A percentile compares a stretch with the other conserved stretches of the same genome.
phyloP scores from a whole-genome alignment of 2,888 invertebrate species.

The Erebia palarica region DNA sequence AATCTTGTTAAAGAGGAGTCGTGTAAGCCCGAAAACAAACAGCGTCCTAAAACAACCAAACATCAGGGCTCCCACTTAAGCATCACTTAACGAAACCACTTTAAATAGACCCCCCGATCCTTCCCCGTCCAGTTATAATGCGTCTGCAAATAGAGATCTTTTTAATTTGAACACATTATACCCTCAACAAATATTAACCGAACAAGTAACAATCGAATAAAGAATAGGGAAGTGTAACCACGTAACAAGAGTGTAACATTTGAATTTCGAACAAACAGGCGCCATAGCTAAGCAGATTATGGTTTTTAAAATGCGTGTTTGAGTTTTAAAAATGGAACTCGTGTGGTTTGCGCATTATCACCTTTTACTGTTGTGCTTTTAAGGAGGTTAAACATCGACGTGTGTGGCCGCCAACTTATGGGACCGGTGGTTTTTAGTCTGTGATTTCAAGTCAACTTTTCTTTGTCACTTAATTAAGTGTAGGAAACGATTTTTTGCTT shows the following conservation, averaged over 20 bases:
- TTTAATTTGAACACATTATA: slow-evolving; percentile 61
- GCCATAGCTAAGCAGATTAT: slow-evolving; percentile 72
- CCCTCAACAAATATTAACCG: slow-evolving; percentile 64
- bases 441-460: slow-evolving; percentile 47
- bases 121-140: slow-evolving; percentile 44
- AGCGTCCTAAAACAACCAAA: slow-evolving; percentile 77
- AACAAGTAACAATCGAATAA: slow-evolving; percentile 69
- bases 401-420: slow-evolving; percentile 66
- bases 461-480: slow-evolving; percentile 39
- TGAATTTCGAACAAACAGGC: slow-evolving; percentile 65
- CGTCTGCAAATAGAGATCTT: slow-evolving; percentile 49
- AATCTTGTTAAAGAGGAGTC: slow-evolving; percentile 70
- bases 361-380: slow-evolving; percentile 77
- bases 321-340: slow-evolving; percentile 70
- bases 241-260: slow-evolving; percentile 71
- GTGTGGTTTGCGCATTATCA: slow-evolving; percentile 75
- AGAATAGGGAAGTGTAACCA: slow-evolving; percentile 64
- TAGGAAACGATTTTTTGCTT: neutral
- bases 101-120: slow-evolving; percentile 52
- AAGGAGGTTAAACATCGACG: slow-evolving; percentile 55
- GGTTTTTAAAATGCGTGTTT: slow-evolving; percentile 69
- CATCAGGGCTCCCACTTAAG: slow-evolving; percentile 74
- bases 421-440: slow-evolving; percentile 46
- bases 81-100: slow-evolving; percentile 72
- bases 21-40: slow-evolving; percentile 72